These are phyloP conservation scores for Agriopis leucophaearia DNA, from an alignment of 2,888 invertebrate genomes.

Conservation along the genomic window DNA sequence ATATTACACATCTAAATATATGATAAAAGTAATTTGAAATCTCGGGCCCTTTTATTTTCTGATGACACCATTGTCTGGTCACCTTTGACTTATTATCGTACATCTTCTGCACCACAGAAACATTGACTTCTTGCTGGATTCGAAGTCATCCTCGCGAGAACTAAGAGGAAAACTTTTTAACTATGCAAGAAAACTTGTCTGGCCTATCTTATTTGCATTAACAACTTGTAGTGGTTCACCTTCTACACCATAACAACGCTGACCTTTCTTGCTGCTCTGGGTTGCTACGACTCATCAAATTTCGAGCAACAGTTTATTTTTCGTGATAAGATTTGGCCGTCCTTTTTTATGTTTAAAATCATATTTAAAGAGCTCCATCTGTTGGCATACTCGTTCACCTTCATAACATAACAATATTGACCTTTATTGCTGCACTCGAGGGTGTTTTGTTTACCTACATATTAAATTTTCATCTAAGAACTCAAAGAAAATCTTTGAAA, in stretches of 20 bases:
- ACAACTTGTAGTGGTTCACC: no score
- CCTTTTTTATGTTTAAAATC: background rate
- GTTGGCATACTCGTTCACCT: conserved; percentile 39
- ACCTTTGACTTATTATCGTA: no score
- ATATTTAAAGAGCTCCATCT: background rate
- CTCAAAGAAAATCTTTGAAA: background rate
- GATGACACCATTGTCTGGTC: no score
- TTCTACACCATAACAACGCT: no score
- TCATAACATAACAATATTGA: conserved; percentile 39
- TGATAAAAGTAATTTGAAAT: no score
- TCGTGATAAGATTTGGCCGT: background rate
- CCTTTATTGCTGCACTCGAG: conserved; percentile 40
- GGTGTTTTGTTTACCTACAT: conserved; percentile 17
- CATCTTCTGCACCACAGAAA: no score
- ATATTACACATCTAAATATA: no score
- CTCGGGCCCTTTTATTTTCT: no score
- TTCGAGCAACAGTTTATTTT: background rate
- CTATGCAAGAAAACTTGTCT: background rate
- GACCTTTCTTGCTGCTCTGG: no score
- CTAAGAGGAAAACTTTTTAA: background rate
- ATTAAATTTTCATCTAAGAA: background rate
- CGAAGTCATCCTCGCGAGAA: background rate
- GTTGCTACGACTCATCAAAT: no score
- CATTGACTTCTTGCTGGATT: background rate
- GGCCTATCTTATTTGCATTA: no score